Evolutionary conservation across 2,888 invertebrate species (phyloP).

Genomic region (Zele albiditarsus): DNA sequence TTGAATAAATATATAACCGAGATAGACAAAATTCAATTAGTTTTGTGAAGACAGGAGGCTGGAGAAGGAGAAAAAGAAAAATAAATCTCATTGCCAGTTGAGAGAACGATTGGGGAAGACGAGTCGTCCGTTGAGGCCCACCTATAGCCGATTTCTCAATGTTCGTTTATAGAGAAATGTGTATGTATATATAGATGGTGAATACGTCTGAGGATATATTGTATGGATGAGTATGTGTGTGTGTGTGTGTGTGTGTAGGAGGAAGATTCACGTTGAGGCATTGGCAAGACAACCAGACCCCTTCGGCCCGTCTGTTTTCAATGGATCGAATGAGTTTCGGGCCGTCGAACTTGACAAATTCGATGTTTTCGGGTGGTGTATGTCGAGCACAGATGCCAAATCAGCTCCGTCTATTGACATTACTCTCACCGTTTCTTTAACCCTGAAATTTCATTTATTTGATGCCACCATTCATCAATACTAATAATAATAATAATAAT

Average conservation of each 20-base stretch:
- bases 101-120: conserved; percentile 1
- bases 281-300: conserved; percentile 11
- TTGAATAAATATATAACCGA: conserved; percentile 4
- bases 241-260: not conserved
- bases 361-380: conserved; percentile 21
- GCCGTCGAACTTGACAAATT: conserved; percentile 37
- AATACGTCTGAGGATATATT: not conserved
- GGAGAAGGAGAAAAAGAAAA: not conserved
- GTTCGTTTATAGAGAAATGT: not conserved
- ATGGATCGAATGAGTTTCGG: conserved; percentile 36
- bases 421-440: not conserved
- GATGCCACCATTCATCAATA: not conserved
- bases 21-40: conserved; percentile 23
- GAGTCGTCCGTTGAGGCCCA: conserved; percentile 5
- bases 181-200: not conserved
- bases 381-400: conserved; percentile 29
- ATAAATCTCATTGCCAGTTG: conserved; percentile 14
- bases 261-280: conserved; percentile 16
- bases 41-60: conserved; percentile 18
- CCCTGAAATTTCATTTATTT: not conserved
- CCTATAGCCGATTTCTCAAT: not conserved
- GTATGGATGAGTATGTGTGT: not conserved
- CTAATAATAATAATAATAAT: not conserved
- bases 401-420: conserved; percentile 11
- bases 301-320: conserved; percentile 28